A percentile compares a stretch with the other conserved stretches of the same genome.
These are phyloP conservation scores for Peromyscus leucopus DNA, from an alignment of 2,113 vertebrate species.

Conservation along the genomic window DNA sequence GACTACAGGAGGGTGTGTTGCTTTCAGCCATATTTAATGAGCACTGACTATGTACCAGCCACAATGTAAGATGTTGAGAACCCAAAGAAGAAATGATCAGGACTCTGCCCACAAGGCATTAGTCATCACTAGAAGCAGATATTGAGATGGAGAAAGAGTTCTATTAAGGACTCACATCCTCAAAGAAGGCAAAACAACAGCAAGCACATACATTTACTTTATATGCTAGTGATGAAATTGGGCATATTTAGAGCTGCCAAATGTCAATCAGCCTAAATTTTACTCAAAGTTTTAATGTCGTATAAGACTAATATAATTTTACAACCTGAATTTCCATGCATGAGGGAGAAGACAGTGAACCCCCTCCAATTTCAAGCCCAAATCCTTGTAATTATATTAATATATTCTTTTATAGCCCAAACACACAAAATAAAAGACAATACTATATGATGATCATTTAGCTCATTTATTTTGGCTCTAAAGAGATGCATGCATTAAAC, in stretches of 20 bases:
- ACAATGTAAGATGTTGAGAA: constrained; percentile 39
- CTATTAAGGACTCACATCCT: constrained; percentile 72
- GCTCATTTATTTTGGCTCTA: constrained; percentile 91
- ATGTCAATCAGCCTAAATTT: constrained; percentile 78
- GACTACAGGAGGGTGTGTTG: neutral
- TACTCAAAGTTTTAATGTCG: constrained; percentile 85
- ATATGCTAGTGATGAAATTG: constrained; percentile 80
- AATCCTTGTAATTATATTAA: constrained; percentile 82
- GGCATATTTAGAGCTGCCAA: constrained; percentile 68
- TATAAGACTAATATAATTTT: constrained; percentile 75
- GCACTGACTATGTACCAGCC: constrained; percentile 9
- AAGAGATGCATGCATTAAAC: constrained; percentile 96
- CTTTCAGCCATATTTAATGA: neutral
- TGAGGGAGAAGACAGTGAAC: constrained; percentile 76
- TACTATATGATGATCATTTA: constrained; percentile 88
- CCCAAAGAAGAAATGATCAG: constrained; percentile 40
- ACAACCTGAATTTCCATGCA: constrained; percentile 86
- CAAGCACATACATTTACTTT: constrained; percentile 82
- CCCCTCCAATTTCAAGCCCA: constrained; percentile 60
- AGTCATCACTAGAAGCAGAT: constrained; percentile 78
- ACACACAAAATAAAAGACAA: constrained; percentile 92
- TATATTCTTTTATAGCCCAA: constrained; percentile 86
- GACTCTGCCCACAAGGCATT: constrained; percentile 73
- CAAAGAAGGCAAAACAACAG: constrained; percentile 81
- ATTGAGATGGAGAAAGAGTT: constrained; percentile 77